A percentile compares a stretch with the other conserved stretches of the same genome.
Conservation (phyloP, 2,888 invertebrate species). For the Sarcophaga variegata region DNA sequence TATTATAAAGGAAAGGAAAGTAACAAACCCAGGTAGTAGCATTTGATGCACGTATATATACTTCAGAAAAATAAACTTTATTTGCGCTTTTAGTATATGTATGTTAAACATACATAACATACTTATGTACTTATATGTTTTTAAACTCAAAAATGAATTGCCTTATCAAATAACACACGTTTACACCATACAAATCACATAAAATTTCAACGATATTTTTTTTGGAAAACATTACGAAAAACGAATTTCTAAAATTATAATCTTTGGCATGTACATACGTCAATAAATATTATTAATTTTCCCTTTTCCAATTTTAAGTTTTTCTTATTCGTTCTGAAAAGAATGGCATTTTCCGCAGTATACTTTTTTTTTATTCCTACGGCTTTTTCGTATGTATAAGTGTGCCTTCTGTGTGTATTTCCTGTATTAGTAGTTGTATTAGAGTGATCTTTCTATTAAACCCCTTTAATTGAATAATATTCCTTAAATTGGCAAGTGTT, state of each 20-base stretch:
- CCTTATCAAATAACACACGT: constrained; percentile 41
- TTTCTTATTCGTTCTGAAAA: constrained; percentile 15
- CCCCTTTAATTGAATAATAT: not conserved
- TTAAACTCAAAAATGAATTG: no score
- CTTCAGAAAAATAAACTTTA: no score
- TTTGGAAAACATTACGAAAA: constrained; percentile 13
- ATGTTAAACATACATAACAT: no score
- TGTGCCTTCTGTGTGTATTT: constrained; percentile 45
- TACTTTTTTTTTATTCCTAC: constrained; percentile 4
- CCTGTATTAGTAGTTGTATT: constrained; percentile 44
- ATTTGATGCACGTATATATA: no score
- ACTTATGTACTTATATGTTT: no score
- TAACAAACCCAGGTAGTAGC: no score
- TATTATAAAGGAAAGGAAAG: no score
- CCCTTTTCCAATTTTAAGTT: constrained; percentile 11
- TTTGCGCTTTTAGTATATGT: no score
- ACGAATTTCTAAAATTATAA: not conserved
- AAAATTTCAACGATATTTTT: constrained; percentile 33
- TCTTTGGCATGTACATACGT: constrained; percentile 7
- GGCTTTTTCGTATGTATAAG: constrained; percentile 46
- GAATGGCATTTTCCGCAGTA: not conserved
- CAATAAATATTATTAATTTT: not conserved
- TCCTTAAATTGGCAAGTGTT: not conserved
- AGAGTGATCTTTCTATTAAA: constrained; percentile 31
- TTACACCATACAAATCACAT: not conserved